Evolutionary conservation across 2,888 invertebrate species (phyloP).

Genomic region (Scaptodrosophila latifasciaeformis): DNA sequence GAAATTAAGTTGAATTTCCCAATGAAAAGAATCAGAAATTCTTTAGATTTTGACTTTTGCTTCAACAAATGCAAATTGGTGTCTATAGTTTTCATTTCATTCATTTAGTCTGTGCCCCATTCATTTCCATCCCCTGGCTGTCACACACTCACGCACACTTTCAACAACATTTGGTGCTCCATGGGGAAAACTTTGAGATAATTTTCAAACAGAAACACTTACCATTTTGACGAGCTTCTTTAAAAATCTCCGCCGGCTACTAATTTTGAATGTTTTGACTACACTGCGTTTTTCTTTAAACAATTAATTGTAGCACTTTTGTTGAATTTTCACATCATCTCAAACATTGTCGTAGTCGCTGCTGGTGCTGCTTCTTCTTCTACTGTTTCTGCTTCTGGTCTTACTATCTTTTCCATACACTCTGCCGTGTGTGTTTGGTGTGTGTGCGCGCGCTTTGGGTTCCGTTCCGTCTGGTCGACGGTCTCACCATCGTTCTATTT

Average conservation of each 20-base stretch:
- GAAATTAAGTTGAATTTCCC: background rate
- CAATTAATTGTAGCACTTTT: conserved; percentile 41
- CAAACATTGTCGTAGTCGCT: conserved; percentile 57
- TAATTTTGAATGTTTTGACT: conserved; percentile 54
- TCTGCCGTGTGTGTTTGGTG: conserved; percentile 16
- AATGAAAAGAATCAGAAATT: too few relatives aligned
- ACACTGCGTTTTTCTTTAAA: conserved; percentile 24
- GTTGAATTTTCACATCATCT: conserved; percentile 50
- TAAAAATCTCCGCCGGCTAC: conserved; percentile 47
- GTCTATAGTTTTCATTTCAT: conserved; percentile 42
- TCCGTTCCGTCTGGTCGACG: conserved; percentile 45
- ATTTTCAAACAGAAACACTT: conserved; percentile 35
- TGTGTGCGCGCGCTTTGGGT: conserved; percentile 39
- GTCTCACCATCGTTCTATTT: conserved; percentile 55
- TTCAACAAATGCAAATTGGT: too few relatives aligned
- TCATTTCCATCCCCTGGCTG: conserved; percentile 10
- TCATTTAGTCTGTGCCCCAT: conserved; percentile 12
- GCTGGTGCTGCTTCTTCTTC: conserved; percentile 21
- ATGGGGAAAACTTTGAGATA: too few relatives aligned
- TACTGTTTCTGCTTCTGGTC: conserved; percentile 7
- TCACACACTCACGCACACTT: conserved; percentile 16
- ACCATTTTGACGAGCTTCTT: conserved; percentile 61
- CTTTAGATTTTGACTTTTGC: too few relatives aligned
- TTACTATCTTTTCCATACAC: background rate
- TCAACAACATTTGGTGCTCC: too few relatives aligned